These are phyloP conservation scores for Microctonus brassicae DNA, from an alignment of 2,888 invertebrate species.

Conservation along the genomic window DNA sequence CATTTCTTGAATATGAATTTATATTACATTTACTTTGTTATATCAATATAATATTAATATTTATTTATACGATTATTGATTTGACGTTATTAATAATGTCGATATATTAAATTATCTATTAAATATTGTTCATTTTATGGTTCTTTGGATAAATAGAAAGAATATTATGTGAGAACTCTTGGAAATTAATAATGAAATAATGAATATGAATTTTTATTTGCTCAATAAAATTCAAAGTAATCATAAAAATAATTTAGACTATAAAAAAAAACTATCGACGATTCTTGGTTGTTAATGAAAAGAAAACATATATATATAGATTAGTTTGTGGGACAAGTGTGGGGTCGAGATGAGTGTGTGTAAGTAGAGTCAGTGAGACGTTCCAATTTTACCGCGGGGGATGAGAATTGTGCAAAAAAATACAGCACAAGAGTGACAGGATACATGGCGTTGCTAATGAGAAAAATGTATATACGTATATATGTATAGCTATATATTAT, in stretches of 20 bases:
- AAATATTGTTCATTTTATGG: neutral
- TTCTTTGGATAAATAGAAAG: neutral
- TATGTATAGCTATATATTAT: neutral
- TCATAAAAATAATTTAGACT: neutral
- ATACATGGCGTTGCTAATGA: conserved; percentile 54
- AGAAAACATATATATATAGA: conserved; percentile 62
- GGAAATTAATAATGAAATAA: neutral
- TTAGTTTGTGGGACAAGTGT: conserved; percentile 17
- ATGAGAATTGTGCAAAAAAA: conserved; percentile 28
- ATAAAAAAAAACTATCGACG: conserved; percentile 23
- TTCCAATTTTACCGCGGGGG: conserved; percentile 10
- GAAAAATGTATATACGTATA: conserved; percentile 53
- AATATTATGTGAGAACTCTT: neutral
- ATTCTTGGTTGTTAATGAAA: conserved; percentile 58
- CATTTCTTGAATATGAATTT: neutral
- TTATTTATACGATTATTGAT: neutral
- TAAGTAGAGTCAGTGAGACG: conserved; percentile 38
- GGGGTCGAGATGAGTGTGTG: conserved; percentile 21
- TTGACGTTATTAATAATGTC: neutral
- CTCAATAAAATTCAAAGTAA: neutral
- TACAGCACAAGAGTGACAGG: conserved; percentile 37
- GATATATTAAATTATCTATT: neutral
- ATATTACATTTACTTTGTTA: neutral
- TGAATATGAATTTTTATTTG: neutral
- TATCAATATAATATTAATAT: too few relatives aligned